Evolutionary conservation across 1,140 invertebrate species (phyloP).

Genomic region (Brachionus manjavacas): DNA sequence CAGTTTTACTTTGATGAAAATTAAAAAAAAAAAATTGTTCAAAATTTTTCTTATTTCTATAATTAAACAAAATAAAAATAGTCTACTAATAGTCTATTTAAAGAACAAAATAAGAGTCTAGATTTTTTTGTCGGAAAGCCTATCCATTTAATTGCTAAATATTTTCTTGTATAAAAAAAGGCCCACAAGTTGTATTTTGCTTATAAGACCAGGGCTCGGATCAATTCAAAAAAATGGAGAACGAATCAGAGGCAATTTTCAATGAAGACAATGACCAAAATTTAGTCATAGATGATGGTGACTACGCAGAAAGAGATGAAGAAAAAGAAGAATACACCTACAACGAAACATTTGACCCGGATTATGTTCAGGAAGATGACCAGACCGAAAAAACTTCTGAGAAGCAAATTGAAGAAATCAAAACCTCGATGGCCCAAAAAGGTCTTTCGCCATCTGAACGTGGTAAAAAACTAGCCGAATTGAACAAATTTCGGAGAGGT

Average conservation of each 20-base stretch:
- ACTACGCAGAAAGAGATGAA: neutral
- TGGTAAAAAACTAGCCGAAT: slow-evolving; percentile 15
- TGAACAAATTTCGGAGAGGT: neutral
- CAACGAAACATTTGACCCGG: neutral
- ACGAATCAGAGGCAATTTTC: neutral
- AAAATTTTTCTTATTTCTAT: neutral
- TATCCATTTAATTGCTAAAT: neutral
- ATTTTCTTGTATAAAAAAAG: neutral
- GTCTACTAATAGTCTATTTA: neutral
- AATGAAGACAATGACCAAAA: neutral
- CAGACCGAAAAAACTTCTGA: neutral
- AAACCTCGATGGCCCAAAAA: neutral
- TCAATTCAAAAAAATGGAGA: neutral
- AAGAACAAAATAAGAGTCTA: neutral
- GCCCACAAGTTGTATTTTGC: neutral
- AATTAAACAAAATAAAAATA: neutral
- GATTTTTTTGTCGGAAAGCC: neutral
- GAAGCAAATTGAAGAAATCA: neutral
- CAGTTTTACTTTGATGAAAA: no score
- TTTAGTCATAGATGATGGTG: neutral
- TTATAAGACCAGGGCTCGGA: neutral
- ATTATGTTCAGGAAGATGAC: neutral
- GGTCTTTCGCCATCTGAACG: neutral
- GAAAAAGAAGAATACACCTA: neutral
- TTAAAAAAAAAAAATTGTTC: no score